These are phyloP conservation scores for Drosophila aldrichi DNA, from an alignment of 2,888 invertebrate genomes.

Conservation along the genomic window DNA sequence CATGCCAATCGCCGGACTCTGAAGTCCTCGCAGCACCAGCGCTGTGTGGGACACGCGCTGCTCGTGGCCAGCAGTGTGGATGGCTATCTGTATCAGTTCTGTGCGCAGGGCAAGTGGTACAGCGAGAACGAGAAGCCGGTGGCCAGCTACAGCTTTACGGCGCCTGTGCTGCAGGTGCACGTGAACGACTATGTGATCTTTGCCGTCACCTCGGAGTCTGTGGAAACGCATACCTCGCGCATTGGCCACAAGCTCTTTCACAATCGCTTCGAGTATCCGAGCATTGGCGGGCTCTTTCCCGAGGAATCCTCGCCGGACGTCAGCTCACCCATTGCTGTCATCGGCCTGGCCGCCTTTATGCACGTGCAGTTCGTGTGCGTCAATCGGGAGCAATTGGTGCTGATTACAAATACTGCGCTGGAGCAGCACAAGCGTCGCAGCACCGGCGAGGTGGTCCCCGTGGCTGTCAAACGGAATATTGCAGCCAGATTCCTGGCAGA, in stretches of 20 bases:
- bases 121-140: slow-evolving; percentile 86
- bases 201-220: slow-evolving; percentile 90
- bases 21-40: slow-evolving; percentile 87
- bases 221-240: slow-evolving; percentile 91
- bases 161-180: slow-evolving; percentile 88
- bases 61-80: slow-evolving; percentile 87
- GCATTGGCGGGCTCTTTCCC: slow-evolving; percentile 81
- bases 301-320: slow-evolving; percentile 84
- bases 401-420: slow-evolving; percentile 81
- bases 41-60: slow-evolving; percentile 86
- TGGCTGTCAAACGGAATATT: slow-evolving; percentile 75
- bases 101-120: slow-evolving; percentile 86
- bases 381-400: slow-evolving; percentile 81
- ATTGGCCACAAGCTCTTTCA: slow-evolving; percentile 88
- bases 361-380: slow-evolving; percentile 84
- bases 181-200: slow-evolving; percentile 90
- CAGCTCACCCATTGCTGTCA: slow-evolving; percentile 83
- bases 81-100: slow-evolving; percentile 90
- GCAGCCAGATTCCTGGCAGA: slow-evolving; percentile 81
- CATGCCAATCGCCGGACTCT: slow-evolving; percentile 83
- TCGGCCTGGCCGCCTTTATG: slow-evolving; percentile 83
- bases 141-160: slow-evolving; percentile 90
- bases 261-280: slow-evolving; percentile 85
- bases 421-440: slow-evolving; percentile 61
- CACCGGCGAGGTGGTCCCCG: slow-evolving; percentile 55